phyloP scores from a whole-genome alignment of 2,888 invertebrate genomes.

The Andrena trimmerana region DNA sequence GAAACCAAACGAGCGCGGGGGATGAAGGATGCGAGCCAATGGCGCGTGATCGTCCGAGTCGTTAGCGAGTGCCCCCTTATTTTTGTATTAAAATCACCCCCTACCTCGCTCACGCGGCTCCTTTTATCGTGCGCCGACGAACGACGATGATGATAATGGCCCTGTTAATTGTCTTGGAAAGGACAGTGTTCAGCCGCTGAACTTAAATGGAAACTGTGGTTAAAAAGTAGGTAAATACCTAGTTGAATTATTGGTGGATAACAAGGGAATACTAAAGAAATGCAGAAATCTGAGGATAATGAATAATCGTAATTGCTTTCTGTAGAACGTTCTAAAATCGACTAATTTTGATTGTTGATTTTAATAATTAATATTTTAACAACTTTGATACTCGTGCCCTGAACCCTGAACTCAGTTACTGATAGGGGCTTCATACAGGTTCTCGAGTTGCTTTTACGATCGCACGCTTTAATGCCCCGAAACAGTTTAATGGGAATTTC shows the following conservation, averaged over 20 bases:
- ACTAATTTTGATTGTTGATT: no score
- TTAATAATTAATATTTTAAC: no score
- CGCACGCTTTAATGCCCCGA: slow-evolving; percentile 18
- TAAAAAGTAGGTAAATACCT: no score
- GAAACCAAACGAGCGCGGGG: slow-evolving; percentile 43
- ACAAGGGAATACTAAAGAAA: no score
- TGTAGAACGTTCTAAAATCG: no score
- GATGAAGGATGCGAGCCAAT: slow-evolving; percentile 76
- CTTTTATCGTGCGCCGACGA: slow-evolving; percentile 64
- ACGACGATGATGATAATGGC: slow-evolving; percentile 36
- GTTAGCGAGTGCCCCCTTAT: slow-evolving; percentile 80
- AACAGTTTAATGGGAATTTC: slow-evolving; percentile 66
- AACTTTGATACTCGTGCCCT: no score
- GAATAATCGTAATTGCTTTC: no score
- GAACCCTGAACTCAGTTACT: no score
- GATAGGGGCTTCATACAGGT: neutral
- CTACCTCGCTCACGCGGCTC: slow-evolving; percentile 31
- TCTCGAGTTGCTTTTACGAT: slow-evolving; percentile 36
- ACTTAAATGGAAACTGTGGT: no score
- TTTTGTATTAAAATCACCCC: slow-evolving; percentile 80
- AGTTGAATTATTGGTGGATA: no score
- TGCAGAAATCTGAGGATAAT: no score
- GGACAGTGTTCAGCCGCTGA: no score
- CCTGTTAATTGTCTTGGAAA: neutral
- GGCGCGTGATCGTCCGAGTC: slow-evolving; percentile 76